Conservation (phyloP, 2,888 invertebrate genomes). For the Pseudoips prasinana region DNA sequence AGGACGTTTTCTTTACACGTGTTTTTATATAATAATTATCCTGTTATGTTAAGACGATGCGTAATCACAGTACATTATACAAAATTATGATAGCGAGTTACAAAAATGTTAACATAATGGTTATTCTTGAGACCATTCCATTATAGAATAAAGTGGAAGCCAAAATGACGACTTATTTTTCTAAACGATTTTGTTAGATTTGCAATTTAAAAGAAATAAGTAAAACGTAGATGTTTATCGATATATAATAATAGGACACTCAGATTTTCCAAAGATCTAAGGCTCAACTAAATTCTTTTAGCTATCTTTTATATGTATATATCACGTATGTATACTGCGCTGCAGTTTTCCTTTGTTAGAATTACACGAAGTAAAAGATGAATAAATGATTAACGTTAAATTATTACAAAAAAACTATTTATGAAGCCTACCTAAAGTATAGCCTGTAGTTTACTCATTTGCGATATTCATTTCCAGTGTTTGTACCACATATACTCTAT, state of each 20-base stretch:
- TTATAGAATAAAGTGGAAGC: slow-evolving; percentile 74
- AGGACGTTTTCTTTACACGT: slow-evolving; percentile 32
- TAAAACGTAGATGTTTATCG: slow-evolving; percentile 75
- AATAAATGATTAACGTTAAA: no score
- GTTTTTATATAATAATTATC: slow-evolving; percentile 35
- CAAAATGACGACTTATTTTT: slow-evolving; percentile 81
- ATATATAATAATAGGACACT: slow-evolving; percentile 71
- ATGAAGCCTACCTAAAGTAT: no score
- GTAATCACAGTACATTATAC: slow-evolving; percentile 45
- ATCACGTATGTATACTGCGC: slow-evolving; percentile 8
- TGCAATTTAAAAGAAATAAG: slow-evolving; percentile 68
- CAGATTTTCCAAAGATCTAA: slow-evolving; percentile 77
- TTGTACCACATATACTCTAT: no score
- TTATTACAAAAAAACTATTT: no score
- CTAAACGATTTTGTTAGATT: slow-evolving; percentile 79
- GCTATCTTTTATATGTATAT: slow-evolving; percentile 55
- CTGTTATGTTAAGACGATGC: slow-evolving; percentile 33
- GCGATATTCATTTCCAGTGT: no score
- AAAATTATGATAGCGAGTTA: slow-evolving; percentile 47
- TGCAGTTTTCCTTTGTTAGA: not conserved
- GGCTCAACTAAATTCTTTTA: slow-evolving; percentile 75
- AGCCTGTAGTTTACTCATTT: no score
- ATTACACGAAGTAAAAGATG: no score
- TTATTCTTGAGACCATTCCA: slow-evolving; percentile 79
- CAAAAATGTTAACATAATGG: slow-evolving; percentile 56